Evolutionary conservation across 2,113 vertebrate genomes (phyloP), one percentile per base, ranked within the genome.

Genomic region (Phaethornis superciliosus): DNA sequence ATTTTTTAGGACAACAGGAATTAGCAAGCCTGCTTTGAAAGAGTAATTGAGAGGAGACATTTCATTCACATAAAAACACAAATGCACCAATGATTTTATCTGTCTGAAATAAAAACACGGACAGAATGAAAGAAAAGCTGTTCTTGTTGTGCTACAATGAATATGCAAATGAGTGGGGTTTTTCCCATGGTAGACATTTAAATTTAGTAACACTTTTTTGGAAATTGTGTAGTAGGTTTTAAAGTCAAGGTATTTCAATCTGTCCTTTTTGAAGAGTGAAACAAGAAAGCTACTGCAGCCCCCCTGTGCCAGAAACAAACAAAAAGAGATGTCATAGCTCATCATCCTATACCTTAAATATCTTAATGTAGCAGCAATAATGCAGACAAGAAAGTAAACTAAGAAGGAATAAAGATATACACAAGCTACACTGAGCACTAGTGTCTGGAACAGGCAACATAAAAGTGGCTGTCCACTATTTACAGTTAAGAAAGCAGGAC

Each of bases 401-500:
- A 47, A 76, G 90, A 22, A 68, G 56, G 17, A 92, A 92, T 21
- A 80, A 69, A 75, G n/a, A 52, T 65, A 75, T 12, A 59, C 42
- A 75, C 1, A 71, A 96, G 40, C 42, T 37, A 88, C 75, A 67
- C 8, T 46, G 7, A 70, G 32, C 47, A 79, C 67, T 4, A 16
- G 16, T 24, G 17, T 59, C 63, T 51, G 69, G 63, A 69, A 83
- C 47, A 81, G 14, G 42, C 17, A 44, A 86, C 5, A 12, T 80
- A 71, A 90, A 96, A 94, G n/a, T 4, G 10, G 23, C 10, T 52
- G 32, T 78, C 93, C 80, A 92, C 92, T 92, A 96, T 93, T 97
- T 85, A 95, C 33, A 92, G 23, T 75, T 71, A 82, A 55, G 69
- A 81, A 95, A 76, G 56, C 3, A 19, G 54, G 49, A 87, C 22